Percentiles rank a stretch among this genome's conserved stretches.
Evolutionary conservation across 1,140 invertebrate genomes (phyloP).

Genomic region (Oppia nitens): DNA sequence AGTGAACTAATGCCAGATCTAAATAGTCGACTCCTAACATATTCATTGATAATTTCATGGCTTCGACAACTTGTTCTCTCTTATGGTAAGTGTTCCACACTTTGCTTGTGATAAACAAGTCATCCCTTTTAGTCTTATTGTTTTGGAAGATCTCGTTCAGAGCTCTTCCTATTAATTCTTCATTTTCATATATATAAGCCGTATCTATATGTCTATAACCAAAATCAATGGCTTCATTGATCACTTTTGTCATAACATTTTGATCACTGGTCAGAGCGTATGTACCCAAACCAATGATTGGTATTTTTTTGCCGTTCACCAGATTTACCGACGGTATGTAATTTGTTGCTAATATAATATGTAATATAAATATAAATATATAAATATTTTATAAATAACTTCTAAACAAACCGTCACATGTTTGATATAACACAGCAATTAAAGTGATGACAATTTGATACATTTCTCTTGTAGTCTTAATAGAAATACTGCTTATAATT

Average conservation of each 20-base stretch:
- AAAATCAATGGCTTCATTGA: slow-evolving; percentile 41
- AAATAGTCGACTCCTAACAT: slow-evolving; percentile 29
- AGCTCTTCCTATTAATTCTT: slow-evolving; percentile 52
- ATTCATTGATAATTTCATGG: slow-evolving; percentile 42
- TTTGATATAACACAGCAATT: too few species aligned
- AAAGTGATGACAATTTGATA: too few species aligned
- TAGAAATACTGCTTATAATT: too few species aligned
- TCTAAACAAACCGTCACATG: too few species aligned
- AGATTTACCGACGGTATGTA: slow-evolving; percentile 32
- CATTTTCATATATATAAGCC: slow-evolving; percentile 62
- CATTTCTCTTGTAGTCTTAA: too few species aligned
- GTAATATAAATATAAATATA: too few species aligned
- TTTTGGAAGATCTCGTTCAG: slow-evolving; percentile 30
- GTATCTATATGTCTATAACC: slow-evolving; percentile 66
- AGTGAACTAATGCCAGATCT: slow-evolving; percentile 24
- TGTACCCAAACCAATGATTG: slow-evolving; percentile 53
- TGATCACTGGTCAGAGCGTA: slow-evolving; percentile 56
- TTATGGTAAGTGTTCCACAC: slow-evolving; percentile 42
- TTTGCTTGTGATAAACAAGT: slow-evolving; percentile 52
- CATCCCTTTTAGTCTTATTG: slow-evolving; percentile 47
- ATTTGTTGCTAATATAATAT: too few species aligned
- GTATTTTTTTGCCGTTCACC: slow-evolving; percentile 44
- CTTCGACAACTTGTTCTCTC: slow-evolving; percentile 38
- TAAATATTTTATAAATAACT: too few species aligned
- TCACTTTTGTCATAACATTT: slow-evolving; percentile 31